Percentiles rank a stretch among this genome's conserved stretches.
Conservation (phyloP, 2,797 vertebrate species). For the Lepilemur septentrionalis region DNA sequence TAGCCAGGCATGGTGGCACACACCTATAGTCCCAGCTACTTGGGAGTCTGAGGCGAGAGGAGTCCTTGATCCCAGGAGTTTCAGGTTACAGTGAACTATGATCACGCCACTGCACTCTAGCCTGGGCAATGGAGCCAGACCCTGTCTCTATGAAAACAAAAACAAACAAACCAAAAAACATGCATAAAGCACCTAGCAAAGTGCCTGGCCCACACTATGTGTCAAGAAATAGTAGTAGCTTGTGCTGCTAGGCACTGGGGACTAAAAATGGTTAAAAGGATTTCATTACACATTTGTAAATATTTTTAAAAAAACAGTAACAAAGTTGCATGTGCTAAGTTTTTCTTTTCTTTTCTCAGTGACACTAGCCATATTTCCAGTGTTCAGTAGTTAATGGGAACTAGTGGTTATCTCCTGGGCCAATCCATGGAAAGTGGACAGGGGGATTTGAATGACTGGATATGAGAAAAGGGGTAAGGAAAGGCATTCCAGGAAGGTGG, state of each 20-base stretch:
- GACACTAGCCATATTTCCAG: neutral
- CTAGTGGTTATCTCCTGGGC: neutral
- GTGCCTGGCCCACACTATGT: neutral
- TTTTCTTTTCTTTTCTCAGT: neutral
- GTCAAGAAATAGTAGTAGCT: neutral
- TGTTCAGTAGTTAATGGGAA: neutral
- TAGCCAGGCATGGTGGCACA: neutral
- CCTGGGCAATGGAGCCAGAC: neutral
- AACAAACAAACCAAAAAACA: neutral
- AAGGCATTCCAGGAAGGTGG: neutral
- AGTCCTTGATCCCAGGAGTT: neutral
- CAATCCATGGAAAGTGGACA: neutral
- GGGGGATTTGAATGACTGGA: neutral
- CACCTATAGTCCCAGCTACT: neutral
- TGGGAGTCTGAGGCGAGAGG: neutral
- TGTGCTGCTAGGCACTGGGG: neutral
- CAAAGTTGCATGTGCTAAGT: neutral
- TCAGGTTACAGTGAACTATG: neutral
- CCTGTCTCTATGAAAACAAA: neutral
- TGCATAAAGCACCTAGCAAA: neutral
- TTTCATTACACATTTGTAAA: neutral
- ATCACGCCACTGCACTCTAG: neutral
- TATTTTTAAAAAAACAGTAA: neutral
- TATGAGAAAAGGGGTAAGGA: neutral
- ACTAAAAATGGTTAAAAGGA: neutral